phyloP scores from a whole-genome alignment of 2,113 vertebrate genomes.

The Xerus inauris region DNA sequence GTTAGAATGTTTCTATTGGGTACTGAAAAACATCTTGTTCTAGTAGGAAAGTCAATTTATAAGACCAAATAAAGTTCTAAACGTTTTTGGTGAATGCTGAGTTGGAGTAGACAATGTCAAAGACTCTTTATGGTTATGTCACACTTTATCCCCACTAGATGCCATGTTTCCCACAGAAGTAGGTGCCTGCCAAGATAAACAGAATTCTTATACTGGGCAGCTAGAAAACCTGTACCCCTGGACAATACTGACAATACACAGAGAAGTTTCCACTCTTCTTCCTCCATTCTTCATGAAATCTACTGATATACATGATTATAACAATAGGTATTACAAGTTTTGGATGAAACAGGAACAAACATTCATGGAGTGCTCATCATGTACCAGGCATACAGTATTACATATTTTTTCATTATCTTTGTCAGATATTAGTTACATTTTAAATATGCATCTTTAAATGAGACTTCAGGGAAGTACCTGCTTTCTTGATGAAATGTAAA shows the following conservation, averaged over 20 bases:
- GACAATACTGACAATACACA: neutral
- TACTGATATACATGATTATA: neutral
- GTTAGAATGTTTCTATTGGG: neutral
- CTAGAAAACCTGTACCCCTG: neutral
- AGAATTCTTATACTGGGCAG: neutral
- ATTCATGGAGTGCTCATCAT: neutral
- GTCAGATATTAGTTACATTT: constrained; percentile 4
- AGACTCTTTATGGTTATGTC: neutral
- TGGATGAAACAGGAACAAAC: neutral
- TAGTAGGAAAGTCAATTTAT: neutral
- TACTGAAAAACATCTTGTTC: neutral
- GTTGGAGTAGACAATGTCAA: neutral
- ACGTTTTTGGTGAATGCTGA: neutral
- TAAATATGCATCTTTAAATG: neutral
- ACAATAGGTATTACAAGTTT: neutral
- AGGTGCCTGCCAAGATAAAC: neutral
- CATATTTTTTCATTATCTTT: neutral
- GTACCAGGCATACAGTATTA: neutral
- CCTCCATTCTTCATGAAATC: neutral
- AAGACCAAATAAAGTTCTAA: neutral
- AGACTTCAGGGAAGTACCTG: neutral
- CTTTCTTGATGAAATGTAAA: constrained; percentile 13
- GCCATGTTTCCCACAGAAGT: neutral
- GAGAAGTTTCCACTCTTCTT: neutral
- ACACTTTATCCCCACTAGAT: neutral